Base-by-base conservation (phyloP, 1,140 invertebrate genomes). In the Drosophila aff. region DNA sequence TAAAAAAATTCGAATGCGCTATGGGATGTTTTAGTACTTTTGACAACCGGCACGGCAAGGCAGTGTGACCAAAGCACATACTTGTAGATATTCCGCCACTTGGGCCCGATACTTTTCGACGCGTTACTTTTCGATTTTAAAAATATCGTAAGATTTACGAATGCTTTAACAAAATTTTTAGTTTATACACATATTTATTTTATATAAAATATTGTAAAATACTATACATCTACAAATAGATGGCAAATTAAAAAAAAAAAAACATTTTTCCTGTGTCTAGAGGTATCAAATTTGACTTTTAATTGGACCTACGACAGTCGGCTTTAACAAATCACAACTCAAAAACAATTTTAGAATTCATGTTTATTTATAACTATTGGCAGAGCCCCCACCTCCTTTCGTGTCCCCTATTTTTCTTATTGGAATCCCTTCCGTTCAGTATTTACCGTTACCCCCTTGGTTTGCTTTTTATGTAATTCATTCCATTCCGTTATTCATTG, bases 1-100 rank as follows among this genome's bases (percentile, higher is more conserved):
- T 75, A 63, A 52, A 75, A 72, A 52, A 74, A 63, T 15, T 18
- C 52, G 33, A 46, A 68, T 31, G 67, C 67, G 49, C n/a, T 71
- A 71, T 9, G 67, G 64, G 7, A 71, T 36, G 8, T 31, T 55
- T 68, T 71, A 71, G 64, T 6, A 13, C 26, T 4, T 68, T 68
- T 40, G 3, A 43, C 21, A 55, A 6, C 67, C 67, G 67, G 64
- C 67, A 66, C 44, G 28, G 31, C 50, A 2, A 2, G 5, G 11
- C 33, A 53, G 67, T 40, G 67, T 71, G 67, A 7, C 63, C 64
- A 18, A n/a, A 3, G 1, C 2, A 18, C 10, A 16, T 2, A 4
- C 5, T 16, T 2, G 13, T 1, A 3, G 4, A 23, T 8, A 38
- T 7, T 9, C 64, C n/a, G 21, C 7, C 7, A 11, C 7, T 21